Conservation (phyloP, 1,140 invertebrate species). For the Hestina assimilis region DNA sequence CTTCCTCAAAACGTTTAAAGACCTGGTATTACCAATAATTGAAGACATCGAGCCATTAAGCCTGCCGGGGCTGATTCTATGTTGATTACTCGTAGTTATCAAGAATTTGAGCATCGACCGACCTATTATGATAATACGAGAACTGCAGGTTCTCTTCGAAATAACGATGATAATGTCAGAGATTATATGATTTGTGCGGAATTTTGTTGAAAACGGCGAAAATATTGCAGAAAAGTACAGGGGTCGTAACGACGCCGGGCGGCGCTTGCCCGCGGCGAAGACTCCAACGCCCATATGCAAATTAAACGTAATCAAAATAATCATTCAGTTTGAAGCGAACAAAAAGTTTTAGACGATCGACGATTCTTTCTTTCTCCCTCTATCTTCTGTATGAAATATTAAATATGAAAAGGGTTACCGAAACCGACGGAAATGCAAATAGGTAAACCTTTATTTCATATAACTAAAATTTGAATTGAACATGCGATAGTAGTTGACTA, state of each 20-base stretch:
- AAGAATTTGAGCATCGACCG: conserved; percentile 65
- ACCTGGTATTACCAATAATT: conserved; percentile 74
- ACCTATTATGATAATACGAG: conserved; percentile 60
- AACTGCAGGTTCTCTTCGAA: conserved; percentile 65
- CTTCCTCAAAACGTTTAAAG: conserved; percentile 72
- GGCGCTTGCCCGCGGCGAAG: conserved; percentile 47
- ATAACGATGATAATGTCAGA: conserved; percentile 74
- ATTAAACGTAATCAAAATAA: conserved; percentile 78
- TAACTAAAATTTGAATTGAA: conserved; percentile 47
- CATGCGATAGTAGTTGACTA: conserved; percentile 54
- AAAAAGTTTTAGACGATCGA: conserved; percentile 25
- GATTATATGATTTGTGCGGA: conserved; percentile 77
- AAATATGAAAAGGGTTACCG: neutral
- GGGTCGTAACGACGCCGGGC: conserved; percentile 60
- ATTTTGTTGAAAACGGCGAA: conserved; percentile 77
- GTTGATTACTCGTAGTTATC: conserved; percentile 74
- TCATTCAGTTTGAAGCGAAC: conserved; percentile 60
- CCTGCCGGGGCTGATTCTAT: conserved; percentile 62
- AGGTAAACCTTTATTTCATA: conserved; percentile 51
- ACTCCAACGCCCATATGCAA: conserved; percentile 67
- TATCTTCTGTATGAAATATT: neutral
- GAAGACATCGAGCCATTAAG: conserved; percentile 63
- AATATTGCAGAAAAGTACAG: conserved; percentile 76
- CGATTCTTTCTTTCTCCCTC: neutral
- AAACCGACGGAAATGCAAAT: conserved; percentile 30